Evolutionary conservation across 2,888 invertebrate species (phyloP), one percentile per base, ranked within the genome.

Genomic region (Nowickia ferox): DNA sequence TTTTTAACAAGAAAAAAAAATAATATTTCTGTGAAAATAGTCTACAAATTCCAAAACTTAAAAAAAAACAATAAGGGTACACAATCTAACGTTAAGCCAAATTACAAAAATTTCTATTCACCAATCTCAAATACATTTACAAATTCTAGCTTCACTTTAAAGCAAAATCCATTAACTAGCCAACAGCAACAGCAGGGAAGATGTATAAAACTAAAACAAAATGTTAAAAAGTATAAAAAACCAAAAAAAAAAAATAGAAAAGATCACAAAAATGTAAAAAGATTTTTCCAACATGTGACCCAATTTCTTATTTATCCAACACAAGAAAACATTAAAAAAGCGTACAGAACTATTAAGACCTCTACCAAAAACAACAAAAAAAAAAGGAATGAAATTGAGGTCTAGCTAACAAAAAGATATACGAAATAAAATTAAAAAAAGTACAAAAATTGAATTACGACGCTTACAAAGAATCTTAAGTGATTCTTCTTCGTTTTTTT

Each of bases 271-370:
- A 44, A 63, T 9, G 5, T 30, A 30, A 68, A 78, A 89, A 89
- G 89, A 88, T 89, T 91, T 90, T 91, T 89, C 90, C 90, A 88
- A 80, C 87, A 87, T 59, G 81, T 91, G 91, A 91, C 91, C 91
- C 87, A 90, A 88, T 91, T 91, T 89, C 89, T 89, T 90, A 90
- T 90, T 90, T 88, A 87, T 87, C 88, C 72, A 86, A 87, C 74
- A 78, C 9, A 38, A 3, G 71, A 72, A 63, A 85, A 86, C 77
- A 87, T 5, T 51, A 55, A 15, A 57, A 71, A 69, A 30, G 69
- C 9, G 40, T 57, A 66, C 71, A 86, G 71, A 79, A 86, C 83
- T 57, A 48, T 76, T 57, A 66, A 72, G 59, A 63, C 6, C 30
- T 66, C 68, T 69, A 5, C 42, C 17, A 15, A 55, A 17, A 72